Percentiles rank a stretch among this genome's conserved stretches.
These are phyloP conservation scores for Drosophila serrata DNA, from an alignment of 1,140 invertebrate genomes.

Conservation along the genomic window DNA sequence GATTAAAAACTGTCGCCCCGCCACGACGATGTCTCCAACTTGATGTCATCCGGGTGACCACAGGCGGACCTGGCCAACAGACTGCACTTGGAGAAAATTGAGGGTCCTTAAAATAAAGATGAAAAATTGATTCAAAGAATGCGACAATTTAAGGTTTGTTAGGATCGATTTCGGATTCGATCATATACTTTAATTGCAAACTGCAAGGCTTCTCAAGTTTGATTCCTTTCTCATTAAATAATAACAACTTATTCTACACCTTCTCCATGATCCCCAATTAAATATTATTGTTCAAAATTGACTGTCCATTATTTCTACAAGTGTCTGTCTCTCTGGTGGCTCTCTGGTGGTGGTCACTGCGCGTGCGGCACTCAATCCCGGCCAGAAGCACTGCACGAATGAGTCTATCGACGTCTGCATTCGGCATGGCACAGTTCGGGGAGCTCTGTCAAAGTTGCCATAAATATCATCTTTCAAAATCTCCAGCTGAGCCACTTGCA, in stretches of 20 bases:
- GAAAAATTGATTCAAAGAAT: too few relatives aligned
- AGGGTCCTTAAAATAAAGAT: too few relatives aligned
- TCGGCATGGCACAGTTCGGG: conserved; percentile 29
- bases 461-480: conserved; percentile 85
- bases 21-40: conserved; percentile 18
- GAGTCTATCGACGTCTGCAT: conserved; percentile 71
- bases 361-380: conserved; percentile 75
- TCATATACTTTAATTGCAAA: too few relatives aligned
- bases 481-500: conserved; percentile 79
- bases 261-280: neutral
- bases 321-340: conserved; percentile 25
- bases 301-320: neutral
- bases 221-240: neutral
- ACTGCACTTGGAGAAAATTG: conserved; percentile 16
- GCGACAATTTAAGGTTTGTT: too few relatives aligned
- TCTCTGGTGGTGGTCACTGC: conserved; percentile 70
- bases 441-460: conserved; percentile 82
- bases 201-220: too few relatives aligned
- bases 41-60: conserved; percentile 32
- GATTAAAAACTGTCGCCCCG: conserved; percentile 82
- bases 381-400: conserved; percentile 58
- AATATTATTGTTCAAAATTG: neutral
- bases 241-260: neutral
- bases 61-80: conserved; percentile 8
- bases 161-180: too few relatives aligned